Percentiles rank a stretch among this genome's conserved stretches.
Conservation (phyloP, 1,140 invertebrate species). For the Bombus balteatus region DNA sequence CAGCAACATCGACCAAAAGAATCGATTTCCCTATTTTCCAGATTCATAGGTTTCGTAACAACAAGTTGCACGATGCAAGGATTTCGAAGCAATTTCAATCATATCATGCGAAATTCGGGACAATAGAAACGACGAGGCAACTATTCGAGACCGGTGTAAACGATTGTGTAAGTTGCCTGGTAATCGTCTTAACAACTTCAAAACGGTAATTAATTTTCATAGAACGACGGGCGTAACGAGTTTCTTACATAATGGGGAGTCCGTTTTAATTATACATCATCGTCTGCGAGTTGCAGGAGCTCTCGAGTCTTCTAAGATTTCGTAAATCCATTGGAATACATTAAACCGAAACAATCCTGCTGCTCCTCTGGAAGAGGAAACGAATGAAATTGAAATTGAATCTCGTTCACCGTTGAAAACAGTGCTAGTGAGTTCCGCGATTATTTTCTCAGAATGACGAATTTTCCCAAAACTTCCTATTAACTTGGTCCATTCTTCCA, state of each 20-base stretch:
- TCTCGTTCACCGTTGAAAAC: neutral
- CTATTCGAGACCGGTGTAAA: neutral
- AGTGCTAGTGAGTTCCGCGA: neutral
- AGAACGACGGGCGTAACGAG: constrained; percentile 39
- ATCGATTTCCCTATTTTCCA: too few relatives aligned
- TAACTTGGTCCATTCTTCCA: neutral
- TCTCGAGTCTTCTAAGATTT: constrained; percentile 8
- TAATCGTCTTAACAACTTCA: constrained; percentile 43
- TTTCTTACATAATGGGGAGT: constrained; percentile 22
- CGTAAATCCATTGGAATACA: constrained; percentile 34
- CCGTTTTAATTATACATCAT: constrained; percentile 44
- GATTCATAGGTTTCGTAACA: too few relatives aligned
- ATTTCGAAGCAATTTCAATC: neutral
- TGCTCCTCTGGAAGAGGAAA: too few relatives aligned
- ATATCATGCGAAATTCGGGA: neutral
- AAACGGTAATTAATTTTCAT: constrained; percentile 43
- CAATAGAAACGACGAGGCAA: neutral
- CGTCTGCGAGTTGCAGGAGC: neutral
- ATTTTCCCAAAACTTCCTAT: neutral
- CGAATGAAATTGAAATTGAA: constrained; percentile 20
- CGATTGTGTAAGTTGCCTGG: constrained; percentile 20
- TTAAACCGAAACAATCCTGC: constrained; percentile 20
- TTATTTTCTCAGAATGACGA: neutral
- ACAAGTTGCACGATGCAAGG: neutral
- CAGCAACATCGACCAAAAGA: too few relatives aligned